Base-by-base conservation (phyloP, 2,888 invertebrate genomes). In the Heliconius sara region DNA sequence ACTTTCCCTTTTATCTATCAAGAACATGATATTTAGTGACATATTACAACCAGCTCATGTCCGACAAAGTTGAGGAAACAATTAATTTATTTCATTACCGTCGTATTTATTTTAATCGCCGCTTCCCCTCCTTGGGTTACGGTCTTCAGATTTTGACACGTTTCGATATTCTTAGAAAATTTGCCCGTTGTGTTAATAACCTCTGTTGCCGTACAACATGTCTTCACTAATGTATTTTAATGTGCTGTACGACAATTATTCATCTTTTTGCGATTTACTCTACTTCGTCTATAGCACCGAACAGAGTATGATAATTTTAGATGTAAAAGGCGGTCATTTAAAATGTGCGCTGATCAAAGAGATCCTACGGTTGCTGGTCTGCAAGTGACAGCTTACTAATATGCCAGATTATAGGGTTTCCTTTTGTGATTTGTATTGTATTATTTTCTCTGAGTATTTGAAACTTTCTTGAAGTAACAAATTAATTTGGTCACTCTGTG, bases 311-410 rank as follows among this genome's bases (percentile, higher is more conserved):
- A 88, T 91, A 89, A 92, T 90, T 92, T 91, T 91, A 91, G 91
- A 87, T 88, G 86, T 89, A 90, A 90, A 91, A 90, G 91, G 89
- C 89, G 85, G 87, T 91, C 90, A 88, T 92, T 92, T 92, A 90
- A 91, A 89, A 87, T 85, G 85, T 84, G 83, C 84, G 83, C 81
- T 91, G 94, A 94, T 95, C 95, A 95, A 93, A 93, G 93, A 84
- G 85, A 82, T 85, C 84, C 84, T 84, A 87, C 86, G 85, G 85
- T 85, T 86, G 84, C 84, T 85, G 89, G 87, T 89, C 88, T 86
- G 88, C 88, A 90, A 90, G 86, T 91, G 93, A 93, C 92, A 88
- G 85, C 85, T 85, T 89, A 90, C 91, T 93, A 92, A 94, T 94
- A 93, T 90, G 89, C 92, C 88, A 85, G 88, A 90, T 92, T 92